Evolutionary conservation across 1,140 invertebrate genomes (phyloP), one percentile per base, ranked within the genome.

Genomic region (Formica exsecta): DNA sequence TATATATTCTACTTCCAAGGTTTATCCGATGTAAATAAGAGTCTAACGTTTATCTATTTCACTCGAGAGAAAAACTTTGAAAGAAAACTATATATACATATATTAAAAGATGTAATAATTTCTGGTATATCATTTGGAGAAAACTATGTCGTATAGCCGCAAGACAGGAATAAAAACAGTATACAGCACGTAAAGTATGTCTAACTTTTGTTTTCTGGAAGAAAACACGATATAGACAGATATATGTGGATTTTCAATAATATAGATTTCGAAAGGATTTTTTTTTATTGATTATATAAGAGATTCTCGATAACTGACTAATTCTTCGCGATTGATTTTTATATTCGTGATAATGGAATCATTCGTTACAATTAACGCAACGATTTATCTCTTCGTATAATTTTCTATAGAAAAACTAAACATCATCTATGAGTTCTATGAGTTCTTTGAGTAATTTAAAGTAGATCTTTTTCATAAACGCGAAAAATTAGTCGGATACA

Each of bases 1-100:
- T 79, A 48, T 13, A 44, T 44, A 54, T 22, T 71, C 54, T 81
- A 57, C 54, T 81, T 71, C 44, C 66, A 81, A 71, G 9, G 32
- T 66, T 29, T 80, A 48, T 73, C 59, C 11, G 3, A 68, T 81
- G 54, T 81, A 73, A 73, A 73, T 81, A 81, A 73, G 44, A 81
- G 19, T 81, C 7, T 57, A 57, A 70, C 7, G 13, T 38, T 22
- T 41, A 70, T 38, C 25, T 25, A 77, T 9, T 29, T 59, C 3
- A 2, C 1, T 73, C 22, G 25, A 65, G 2, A 71, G 3, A 51
- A 22, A 51, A 61, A 61, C 3, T 70, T 70, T 22, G n/a, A 54
- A 79, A 44, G 16, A n/a, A 64, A 65, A 0, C 41, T 9, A 25
- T 64, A 11, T 79, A 13, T 38, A 19, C 68, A 22, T 36, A 19